Evolutionary conservation across 2,113 vertebrate species (phyloP), one percentile per base, ranked within the genome.

Genomic region (Numida meleagris): DNA sequence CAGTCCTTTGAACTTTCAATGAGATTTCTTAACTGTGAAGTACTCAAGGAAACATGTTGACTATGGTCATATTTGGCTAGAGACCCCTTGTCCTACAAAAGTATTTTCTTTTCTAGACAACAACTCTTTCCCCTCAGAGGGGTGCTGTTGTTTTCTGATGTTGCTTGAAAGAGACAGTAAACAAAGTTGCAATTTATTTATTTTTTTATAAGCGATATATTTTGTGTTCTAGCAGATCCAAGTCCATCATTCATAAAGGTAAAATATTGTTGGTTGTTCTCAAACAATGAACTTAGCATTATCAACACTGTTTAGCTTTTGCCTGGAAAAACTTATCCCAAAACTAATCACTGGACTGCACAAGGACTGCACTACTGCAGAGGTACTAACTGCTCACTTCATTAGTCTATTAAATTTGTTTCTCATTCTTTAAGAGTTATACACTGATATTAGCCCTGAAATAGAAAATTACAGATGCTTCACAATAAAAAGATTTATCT

Each of bases 1-100:
- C 91, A 91, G 65, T 82, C 53, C 71, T 96, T 95, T 94, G 62
- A 96, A 96, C 62, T 91, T 93, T 89, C 78, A 95, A 17, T 87
- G 75, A 85, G 62, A 82, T 95, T 96, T 87, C 87, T 93, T 92
- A 87, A 89, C 78, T 51, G 66, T 82, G 84, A 95, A 93, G 58
- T 27, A 85, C 85, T 85, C 53, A 66, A 75, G 78, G 36, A 93
- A 82, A 62, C 92, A 73, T 87, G 71, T 82, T 95, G 85, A 95
- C 67, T 79, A 53, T 87, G 89, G 91, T 95, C 93, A 3, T 94
- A 72, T 90, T 95, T 95, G 84, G 89, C 91, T 84, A 65, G 13
- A 79, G 62, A 95, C 17, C 10, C 45, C 40, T 87, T 1, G 0
- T 75, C 57, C 86, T 82, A 91, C 74, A 66, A 78, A 86, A 87